Base-by-base conservation (phyloP, 2,888 invertebrate genomes). In the Polia nebulosa region DNA sequence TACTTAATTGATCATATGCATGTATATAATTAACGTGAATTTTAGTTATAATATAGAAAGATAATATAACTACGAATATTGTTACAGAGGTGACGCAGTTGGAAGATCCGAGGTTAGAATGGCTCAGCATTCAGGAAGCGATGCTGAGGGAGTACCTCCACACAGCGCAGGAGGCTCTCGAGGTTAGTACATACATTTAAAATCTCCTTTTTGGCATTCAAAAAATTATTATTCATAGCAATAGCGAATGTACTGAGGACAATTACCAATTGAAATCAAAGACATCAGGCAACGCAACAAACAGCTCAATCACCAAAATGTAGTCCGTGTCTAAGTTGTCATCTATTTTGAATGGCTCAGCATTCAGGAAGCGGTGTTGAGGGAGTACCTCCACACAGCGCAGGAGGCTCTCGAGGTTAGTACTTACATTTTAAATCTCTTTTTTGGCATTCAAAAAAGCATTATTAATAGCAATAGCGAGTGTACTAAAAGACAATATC, bases 331-430 rank as follows among this genome's bases (percentile, higher is more conserved):
- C n/a, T n/a, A n/a, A n/a, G n/a, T n/a, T n/a, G n/a, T n/a, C n/a
- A n/a, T n/a, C n/a, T n/a, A n/a, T n/a, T n/a, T n/a, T n/a, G 99
- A 99, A 97, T 99, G 99, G 99, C 97, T 99, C 89, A 98, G 97
- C 88, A 98, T 99, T 87, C 99, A 99, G 96, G 99, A 99, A 96
- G 98, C 97, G 81, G 99, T 99, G 99, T 96, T 99, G 92, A 97
- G 98, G 92, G 99, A 99, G 90, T 99, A 99, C 96, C 97, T 99
- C 90, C 98, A 98, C 87, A 99, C 99, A 78, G 99, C 99, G 80
- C 98, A 99, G 96, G 98, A 99, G 96, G 98, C 98, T 91, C 96
- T 99, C 91, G 98, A 98, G 97, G 98, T 98, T 90, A 96, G 96
- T 87, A 62, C 53, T n/a, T n/a, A n/a, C n/a, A n/a, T n/a, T n/a